Evolutionary conservation across 2,113 vertebrate genomes (phyloP).

Genomic region (Porphyrio hochstetteri): DNA sequence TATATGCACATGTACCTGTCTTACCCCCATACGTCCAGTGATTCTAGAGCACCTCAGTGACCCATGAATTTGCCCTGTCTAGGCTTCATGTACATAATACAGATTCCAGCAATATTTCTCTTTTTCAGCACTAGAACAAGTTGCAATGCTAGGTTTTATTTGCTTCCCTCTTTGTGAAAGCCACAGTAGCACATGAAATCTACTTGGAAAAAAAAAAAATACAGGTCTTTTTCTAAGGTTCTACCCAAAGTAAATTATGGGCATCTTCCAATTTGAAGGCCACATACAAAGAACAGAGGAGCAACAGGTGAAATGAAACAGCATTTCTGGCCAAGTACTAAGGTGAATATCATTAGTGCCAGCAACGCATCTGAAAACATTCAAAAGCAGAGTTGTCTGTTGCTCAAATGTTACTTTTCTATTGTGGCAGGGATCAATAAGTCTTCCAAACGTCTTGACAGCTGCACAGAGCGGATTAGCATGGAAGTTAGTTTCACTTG

Average conservation of each 20-base stretch:
- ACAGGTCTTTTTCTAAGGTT: neutral
- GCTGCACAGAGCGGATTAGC: neutral
- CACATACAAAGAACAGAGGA: neutral
- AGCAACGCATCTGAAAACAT: neutral
- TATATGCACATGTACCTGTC: neutral
- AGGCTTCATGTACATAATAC: neutral
- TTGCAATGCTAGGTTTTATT: neutral
- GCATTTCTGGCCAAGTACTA: neutral
- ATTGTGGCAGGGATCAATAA: neutral
- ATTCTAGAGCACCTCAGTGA: neutral
- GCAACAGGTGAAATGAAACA: neutral
- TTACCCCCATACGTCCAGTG: accelerated
- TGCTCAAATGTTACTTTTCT: neutral
- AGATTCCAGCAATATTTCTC: neutral
- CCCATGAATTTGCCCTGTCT: neutral
- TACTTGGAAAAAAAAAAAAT: neutral
- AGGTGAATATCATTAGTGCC: neutral
- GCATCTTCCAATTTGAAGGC: neutral
- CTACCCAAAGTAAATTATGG: neutral
- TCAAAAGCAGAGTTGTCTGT: neutral
- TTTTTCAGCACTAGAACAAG: neutral
- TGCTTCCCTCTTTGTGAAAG: neutral
- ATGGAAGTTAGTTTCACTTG: slow-evolving; percentile 26
- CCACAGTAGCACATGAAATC: neutral
- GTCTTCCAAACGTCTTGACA: neutral